phyloP scores from a whole-genome alignment of 1,140 invertebrate genomes.

The Calliphora vicina region DNA sequence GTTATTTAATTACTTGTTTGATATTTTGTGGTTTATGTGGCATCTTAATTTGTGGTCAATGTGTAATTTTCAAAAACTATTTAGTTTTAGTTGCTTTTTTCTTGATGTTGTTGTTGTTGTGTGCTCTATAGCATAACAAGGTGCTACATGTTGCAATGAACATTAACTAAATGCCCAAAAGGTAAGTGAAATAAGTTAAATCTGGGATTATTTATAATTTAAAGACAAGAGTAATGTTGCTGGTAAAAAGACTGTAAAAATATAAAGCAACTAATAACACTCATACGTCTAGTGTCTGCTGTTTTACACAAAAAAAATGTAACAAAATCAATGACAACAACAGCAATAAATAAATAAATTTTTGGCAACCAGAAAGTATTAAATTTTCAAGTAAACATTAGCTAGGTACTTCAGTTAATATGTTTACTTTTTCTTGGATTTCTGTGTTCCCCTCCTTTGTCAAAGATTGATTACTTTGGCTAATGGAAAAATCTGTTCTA shows the following conservation, averaged over 20 bases:
- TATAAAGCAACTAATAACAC: too few relatives aligned
- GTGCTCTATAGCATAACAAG: neutral
- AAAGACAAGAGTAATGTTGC: neutral
- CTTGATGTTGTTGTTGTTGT: neutral
- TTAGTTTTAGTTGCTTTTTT: neutral
- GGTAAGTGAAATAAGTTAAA: neutral
- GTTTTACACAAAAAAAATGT: too few relatives aligned
- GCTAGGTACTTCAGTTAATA: neutral
- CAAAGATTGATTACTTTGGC: conserved; percentile 25
- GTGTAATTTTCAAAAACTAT: conserved; percentile 22
- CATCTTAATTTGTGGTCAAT: conserved; percentile 24
- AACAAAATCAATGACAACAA: too few relatives aligned
- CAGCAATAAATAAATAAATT: neutral
- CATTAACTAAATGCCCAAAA: neutral
- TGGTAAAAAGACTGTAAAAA: too few relatives aligned
- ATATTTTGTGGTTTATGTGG: conserved; percentile 32
- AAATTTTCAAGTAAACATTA: neutral
- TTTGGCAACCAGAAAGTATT: neutral
- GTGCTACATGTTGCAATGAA: neutral
- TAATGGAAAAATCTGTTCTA: conserved; percentile 27
- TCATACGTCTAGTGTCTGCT: too few relatives aligned
- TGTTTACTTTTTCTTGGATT: neutral
- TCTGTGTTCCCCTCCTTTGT: neutral
- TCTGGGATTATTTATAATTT: neutral
- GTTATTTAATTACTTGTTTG: conserved; percentile 32